Percentiles rank a stretch among this genome's conserved stretches.
These are phyloP conservation scores for Mya arenaria DNA, from an alignment of 1,140 invertebrate genomes.

Conservation along the genomic window DNA sequence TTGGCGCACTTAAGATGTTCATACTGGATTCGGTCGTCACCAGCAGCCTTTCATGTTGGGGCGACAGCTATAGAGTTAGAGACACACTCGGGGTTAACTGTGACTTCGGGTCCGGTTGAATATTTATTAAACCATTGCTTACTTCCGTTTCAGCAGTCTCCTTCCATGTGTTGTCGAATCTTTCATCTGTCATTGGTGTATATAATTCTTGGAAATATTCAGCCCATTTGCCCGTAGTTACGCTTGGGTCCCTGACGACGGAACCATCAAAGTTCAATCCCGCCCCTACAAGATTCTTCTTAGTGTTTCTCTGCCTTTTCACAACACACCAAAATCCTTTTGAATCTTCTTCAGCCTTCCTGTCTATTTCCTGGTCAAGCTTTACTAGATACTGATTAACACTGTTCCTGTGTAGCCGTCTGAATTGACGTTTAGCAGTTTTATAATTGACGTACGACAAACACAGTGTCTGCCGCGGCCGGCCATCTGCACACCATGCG, in stretches of 20 bases:
- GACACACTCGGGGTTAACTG: neutral
- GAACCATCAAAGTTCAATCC: conserved; percentile 8
- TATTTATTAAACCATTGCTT: neutral
- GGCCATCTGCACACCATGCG: neutral
- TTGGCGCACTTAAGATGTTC: conserved; percentile 8
- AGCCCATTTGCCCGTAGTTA: neutral
- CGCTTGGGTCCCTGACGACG: neutral
- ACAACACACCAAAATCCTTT: conserved; percentile 1
- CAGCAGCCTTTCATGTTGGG: conserved; percentile 8
- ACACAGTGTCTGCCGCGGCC: neutral
- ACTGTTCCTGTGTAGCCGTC: neutral
- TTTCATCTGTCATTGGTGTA: neutral
- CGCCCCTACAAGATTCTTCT: neutral
- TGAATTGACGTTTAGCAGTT: conserved; percentile 4
- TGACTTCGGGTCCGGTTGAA: neutral
- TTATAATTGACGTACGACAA: neutral
- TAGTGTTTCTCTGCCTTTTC: neutral
- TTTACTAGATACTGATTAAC: neutral
- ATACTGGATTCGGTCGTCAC: conserved; percentile 3
- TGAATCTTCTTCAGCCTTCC: neutral
- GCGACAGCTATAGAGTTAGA: neutral
- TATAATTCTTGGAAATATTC: conserved; percentile 12
- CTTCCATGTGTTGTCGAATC: neutral
- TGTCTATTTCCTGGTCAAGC: neutral
- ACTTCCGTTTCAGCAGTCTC: neutral